Evolutionary conservation across 2,113 vertebrate genomes (phyloP).

Genomic region (Erythrocercus mccallii): DNA sequence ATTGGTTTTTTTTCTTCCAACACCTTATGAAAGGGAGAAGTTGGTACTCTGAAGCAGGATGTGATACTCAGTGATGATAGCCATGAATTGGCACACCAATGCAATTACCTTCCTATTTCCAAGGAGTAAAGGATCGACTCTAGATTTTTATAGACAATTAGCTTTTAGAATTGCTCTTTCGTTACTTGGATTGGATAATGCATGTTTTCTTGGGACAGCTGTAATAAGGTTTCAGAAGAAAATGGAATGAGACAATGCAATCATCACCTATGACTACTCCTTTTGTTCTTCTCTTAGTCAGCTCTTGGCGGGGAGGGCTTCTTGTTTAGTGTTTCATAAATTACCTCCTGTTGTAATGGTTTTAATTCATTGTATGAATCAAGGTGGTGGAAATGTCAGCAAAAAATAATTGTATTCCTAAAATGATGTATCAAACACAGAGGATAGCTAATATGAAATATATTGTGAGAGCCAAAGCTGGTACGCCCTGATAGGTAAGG

Average conservation of each 20-base stretch:
- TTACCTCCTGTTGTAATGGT: background rate
- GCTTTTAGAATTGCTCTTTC: constrained; percentile 19
- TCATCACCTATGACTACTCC: constrained; percentile 1
- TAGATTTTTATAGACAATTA: constrained; percentile 16
- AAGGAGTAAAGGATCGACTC: background rate
- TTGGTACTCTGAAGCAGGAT: background rate
- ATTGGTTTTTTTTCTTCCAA: background rate
- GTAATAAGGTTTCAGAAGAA: constrained; percentile 12
- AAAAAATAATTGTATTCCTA: constrained; percentile 3
- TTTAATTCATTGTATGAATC: background rate
- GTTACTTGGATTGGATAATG: constrained; percentile 3
- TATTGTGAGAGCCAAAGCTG: background rate
- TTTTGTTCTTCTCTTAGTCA: background rate
- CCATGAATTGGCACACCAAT: background rate
- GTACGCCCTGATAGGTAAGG: background rate
- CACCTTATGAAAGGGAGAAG: background rate
- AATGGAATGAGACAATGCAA: constrained; percentile 28
- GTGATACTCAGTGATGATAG: background rate
- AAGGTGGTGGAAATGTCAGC: background rate
- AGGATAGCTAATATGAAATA: background rate
- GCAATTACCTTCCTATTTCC: background rate
- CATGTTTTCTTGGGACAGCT: constrained; percentile 22
- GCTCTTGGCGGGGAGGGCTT: background rate
- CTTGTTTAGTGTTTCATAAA: constrained; percentile 31
- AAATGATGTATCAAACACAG: background rate